Evolutionary conservation across 2,888 invertebrate species (phyloP), one percentile per base, ranked within the genome.

Genomic region (Zhengitettix transpicula): DNA sequence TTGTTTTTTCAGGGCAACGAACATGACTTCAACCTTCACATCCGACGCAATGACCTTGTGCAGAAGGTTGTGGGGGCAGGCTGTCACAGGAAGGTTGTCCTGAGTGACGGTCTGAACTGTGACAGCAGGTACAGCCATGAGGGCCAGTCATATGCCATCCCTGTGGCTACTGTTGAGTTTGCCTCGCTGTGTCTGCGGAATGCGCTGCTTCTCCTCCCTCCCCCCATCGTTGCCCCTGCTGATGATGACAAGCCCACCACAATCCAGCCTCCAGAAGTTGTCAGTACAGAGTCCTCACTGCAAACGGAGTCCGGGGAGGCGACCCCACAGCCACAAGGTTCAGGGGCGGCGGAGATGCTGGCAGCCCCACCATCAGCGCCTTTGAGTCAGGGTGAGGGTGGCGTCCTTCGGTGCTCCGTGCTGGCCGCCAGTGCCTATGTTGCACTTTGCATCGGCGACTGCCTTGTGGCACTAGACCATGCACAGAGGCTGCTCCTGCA

Each of bases 81-180:
- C 55, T 72, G 77, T 55, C 79, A 81, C 66, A 75, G 79, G 58
- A 85, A 84, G 71, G 75, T 84, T 15, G 75, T 85, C 59, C 69
- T 86, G 17, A 76, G 78, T 1, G 75, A 78, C 40, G 73, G 74
- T 64, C 69, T 79, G 58, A 60, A 58, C 28, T 56, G 47, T 15
- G 78, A 79, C 66, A 74, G 74, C 65, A 78, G 77, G 16, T 70
- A 57, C 64, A 78, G 78, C 65, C 72, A 75, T 10, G 80, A 81
- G 65, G 82, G 83, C 57, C 83, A 87, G 67, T 87, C 89, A 0
- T 87, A 86, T 68, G 91, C 91, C 1, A 88, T 92, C 65, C 93
- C 94, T 16, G 85, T 88, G 57, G 81, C 92, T 9, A 90, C 89
- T 10, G 73, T 96, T 66, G 92, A 94, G 75, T 96, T 95, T 77